These are phyloP conservation scores for Sternarchorhynchus goeldii DNA, from an alignment of 2,797 vertebrate genomes.

Conservation along the genomic window DNA sequence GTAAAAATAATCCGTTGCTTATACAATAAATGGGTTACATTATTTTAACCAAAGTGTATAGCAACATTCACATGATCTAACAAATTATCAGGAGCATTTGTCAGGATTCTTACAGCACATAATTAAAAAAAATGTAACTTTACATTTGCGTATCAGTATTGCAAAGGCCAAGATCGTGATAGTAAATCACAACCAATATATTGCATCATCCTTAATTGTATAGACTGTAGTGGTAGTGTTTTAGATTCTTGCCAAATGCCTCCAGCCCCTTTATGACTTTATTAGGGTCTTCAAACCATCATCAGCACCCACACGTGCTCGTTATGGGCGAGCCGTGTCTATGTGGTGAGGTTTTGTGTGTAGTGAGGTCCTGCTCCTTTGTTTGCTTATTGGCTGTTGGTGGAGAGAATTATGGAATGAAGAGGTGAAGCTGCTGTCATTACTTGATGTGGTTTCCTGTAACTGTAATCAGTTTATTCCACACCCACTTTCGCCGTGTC, in stretches of 20 bases:
- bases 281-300: constrained; percentile 47
- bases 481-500: constrained; percentile 67
- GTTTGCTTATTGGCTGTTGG: constrained; percentile 59
- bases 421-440: constrained; percentile 64
- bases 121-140: too few species aligned
- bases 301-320: constrained; percentile 60
- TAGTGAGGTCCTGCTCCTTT: constrained; percentile 34
- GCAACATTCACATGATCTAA: too few species aligned
- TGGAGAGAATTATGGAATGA: constrained; percentile 62
- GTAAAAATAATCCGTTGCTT: too few species aligned
- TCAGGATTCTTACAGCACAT: too few species aligned
- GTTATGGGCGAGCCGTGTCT: constrained; percentile 1
- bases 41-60: too few species aligned
- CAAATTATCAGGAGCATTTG: too few species aligned
- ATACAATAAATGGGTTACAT: too few species aligned
- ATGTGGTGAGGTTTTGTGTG: constrained; percentile 38
- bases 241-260: constrained; percentile 38
- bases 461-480: constrained; percentile 69
- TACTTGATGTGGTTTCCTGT: constrained; percentile 72
- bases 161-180: background rate
- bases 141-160: too few species aligned
- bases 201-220: background rate
- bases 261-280: constrained; percentile 46
- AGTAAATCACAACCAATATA: background rate
- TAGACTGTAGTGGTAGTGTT: constrained; percentile 21